phyloP scores from a whole-genome alignment of 2,113 vertebrate genomes.

The Atractosteus spatula region DNA sequence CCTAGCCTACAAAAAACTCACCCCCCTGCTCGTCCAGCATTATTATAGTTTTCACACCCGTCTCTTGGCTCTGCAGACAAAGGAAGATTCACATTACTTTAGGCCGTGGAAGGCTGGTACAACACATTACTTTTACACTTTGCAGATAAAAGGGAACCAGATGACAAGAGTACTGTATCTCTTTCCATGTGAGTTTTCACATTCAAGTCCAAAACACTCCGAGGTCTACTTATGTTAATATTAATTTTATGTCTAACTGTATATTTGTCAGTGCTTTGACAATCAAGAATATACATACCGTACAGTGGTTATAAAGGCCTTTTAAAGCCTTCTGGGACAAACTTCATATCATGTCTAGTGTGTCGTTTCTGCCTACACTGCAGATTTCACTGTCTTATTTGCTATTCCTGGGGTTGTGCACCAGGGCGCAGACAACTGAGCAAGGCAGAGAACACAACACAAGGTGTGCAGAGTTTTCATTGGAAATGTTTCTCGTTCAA shows the following conservation, averaged over 20 bases:
- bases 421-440: too few species aligned
- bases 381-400: too few species aligned
- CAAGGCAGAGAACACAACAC: too few species aligned
- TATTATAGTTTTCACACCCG: conserved; percentile 82
- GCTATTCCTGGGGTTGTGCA: too few species aligned
- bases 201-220: neutral
- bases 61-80: conserved; percentile 74
- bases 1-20: conserved; percentile 48
- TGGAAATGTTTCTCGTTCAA: too few species aligned
- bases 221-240: neutral
- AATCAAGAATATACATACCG: too few species aligned
- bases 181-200: neutral
- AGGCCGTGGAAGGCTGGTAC: neutral
- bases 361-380: too few species aligned
- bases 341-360: too few species aligned
- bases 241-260: neutral
- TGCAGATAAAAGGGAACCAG: neutral
- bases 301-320: too few species aligned
- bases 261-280: too few species aligned
- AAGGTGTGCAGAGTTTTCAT: too few species aligned
- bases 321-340: too few species aligned
- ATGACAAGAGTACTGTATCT: neutral
- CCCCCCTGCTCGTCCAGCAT: conserved; percentile 94
- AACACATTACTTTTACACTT: neutral
- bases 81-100: conserved; percentile 12